Percentiles rank a stretch among this genome's conserved stretches.
phyloP scores from a whole-genome alignment of 2,113 vertebrate genomes.

The Heteronetta atricapilla region DNA sequence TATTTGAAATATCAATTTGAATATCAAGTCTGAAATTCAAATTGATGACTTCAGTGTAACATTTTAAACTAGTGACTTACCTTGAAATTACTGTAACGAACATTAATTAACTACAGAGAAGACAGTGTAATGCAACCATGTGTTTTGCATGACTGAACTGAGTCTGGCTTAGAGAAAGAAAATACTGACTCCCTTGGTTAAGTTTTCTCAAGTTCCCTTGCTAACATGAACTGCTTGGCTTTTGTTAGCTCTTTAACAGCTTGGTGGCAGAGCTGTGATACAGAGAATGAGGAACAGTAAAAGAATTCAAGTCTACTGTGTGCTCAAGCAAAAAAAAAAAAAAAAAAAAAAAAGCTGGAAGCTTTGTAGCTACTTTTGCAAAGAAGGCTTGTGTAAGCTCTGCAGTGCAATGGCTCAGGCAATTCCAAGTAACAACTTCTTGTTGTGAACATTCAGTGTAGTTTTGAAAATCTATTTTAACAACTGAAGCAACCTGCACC shows the following conservation, averaged over 20 bases:
- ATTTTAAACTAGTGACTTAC: not conserved
- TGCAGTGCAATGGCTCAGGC: not conserved
- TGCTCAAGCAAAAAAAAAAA: not conserved
- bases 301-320: rapidly evolving
- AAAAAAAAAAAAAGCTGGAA: not conserved
- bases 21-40: not conserved
- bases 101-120: not conserved
- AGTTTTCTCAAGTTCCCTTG: not conserved
- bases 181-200: not conserved
- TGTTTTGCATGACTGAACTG: rapidly evolving
- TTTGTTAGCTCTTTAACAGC: not conserved
- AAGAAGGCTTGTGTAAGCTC: rapidly evolving
- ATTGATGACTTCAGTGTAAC: not conserved
- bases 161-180: not conserved
- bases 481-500: not conserved
- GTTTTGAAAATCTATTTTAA: not conserved
- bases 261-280: not conserved
- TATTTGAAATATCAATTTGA: no score
- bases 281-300: not conserved
- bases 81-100: not conserved
- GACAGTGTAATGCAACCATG: not conserved
- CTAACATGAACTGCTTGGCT: not conserved
- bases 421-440: not conserved
- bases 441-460: not conserved
- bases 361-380: not conserved